Evolutionary conservation across 64 coral and sea anemone genomes (phyloP).

Genomic region (Anthopleura sola): DNA sequence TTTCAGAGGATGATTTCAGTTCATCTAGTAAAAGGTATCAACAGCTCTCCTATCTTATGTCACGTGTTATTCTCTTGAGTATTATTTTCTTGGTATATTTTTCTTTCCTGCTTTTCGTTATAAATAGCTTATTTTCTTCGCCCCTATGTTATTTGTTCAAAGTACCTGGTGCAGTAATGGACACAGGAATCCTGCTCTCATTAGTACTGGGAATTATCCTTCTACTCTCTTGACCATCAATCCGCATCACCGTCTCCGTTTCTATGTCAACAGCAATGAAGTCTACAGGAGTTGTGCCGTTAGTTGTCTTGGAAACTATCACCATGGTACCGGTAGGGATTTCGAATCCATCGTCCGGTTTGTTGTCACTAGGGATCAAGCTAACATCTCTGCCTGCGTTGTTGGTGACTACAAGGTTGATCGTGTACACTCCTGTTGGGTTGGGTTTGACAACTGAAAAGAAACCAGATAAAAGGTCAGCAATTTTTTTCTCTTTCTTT

Average conservation of each 20-base stretch:
- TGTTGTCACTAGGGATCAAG: slow-evolving; percentile 61
- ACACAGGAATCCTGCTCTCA: slow-evolving; percentile 32
- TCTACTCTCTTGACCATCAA: slow-evolving; percentile 43
- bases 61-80: no score
- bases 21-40: no score
- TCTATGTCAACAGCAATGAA: slow-evolving; percentile 73
- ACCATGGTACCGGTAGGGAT: slow-evolving; percentile 32
- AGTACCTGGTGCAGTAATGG: slow-evolving; percentile 49
- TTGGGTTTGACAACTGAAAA: slow-evolving; percentile 37
- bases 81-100: no score
- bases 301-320: slow-evolving; percentile 48
- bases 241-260: slow-evolving; percentile 55
- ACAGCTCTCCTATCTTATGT: no score
- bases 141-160: neutral
- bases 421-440: slow-evolving; percentile 50
- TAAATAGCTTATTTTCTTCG: neutral
- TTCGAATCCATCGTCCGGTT: slow-evolving; percentile 59
- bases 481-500: neutral
- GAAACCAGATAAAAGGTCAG: neutral
- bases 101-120: no score
- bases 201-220: slow-evolving; percentile 53
- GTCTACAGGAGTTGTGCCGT: slow-evolving; percentile 13
- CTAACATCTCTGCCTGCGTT: slow-evolving; percentile 32
- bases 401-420: slow-evolving; percentile 66
- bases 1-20: no score